Percentiles rank a stretch among this genome's conserved stretches.
Evolutionary conservation across 64 coral and sea anemone genomes (phyloP).

Genomic region (Anthopleura sola): DNA sequence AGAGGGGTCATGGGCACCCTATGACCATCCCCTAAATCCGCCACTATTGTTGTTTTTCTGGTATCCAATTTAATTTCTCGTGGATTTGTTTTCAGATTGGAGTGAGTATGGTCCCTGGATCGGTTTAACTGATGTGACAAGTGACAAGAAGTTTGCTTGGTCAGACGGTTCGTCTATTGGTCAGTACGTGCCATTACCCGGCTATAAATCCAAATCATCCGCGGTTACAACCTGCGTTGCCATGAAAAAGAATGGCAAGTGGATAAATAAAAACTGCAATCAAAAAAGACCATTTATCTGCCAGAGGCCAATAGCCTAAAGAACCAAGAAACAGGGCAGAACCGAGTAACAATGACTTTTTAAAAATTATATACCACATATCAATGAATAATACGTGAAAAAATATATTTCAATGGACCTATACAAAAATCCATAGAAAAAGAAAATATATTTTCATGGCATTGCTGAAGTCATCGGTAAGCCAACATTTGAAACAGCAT

Average conservation of each 20-base stretch:
- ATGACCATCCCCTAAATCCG: no score
- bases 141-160: not conserved
- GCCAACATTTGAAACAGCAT: no score
- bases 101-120: constrained; percentile 8
- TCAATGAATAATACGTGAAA: no score
- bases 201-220: not conserved
- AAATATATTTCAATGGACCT: no score
- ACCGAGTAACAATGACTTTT: not conserved
- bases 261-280: not conserved
- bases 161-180: not conserved
- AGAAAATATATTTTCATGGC: no score
- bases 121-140: not conserved
- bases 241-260: not conserved
- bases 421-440: no score
- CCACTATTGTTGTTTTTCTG: no score
- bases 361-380: no score
- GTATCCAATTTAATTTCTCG: not conserved
- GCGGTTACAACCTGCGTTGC: not conserved
- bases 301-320: not conserved
- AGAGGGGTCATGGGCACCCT: no score
- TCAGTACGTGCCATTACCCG: not conserved
- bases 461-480: no score
- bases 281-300: constrained; percentile 8
- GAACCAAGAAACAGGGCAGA: not conserved
- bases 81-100: not conserved